phyloP scores from a whole-genome alignment of 2,888 invertebrate genomes.

The Ophraella communa region DNA sequence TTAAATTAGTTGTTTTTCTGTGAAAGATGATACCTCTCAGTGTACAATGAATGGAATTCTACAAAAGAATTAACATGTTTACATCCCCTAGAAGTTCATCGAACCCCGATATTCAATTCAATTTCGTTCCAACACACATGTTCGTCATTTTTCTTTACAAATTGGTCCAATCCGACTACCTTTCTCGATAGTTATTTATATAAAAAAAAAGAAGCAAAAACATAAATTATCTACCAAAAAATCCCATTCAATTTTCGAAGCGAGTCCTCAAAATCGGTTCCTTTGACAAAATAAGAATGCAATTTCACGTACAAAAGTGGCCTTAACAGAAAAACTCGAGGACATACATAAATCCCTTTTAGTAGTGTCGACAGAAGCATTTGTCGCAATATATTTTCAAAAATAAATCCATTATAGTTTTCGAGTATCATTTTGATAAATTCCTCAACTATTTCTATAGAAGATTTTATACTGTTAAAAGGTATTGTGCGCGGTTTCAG shows the following conservation, averaged over 20 bases:
- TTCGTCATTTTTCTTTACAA: conserved; percentile 19
- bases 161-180: conserved; percentile 11
- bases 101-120: neutral
- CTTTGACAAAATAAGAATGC: conserved; percentile 44
- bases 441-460: conserved; percentile 35
- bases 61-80: neutral
- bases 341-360: conserved; percentile 47
- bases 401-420: conserved; percentile 48
- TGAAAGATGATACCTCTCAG: too few relatives aligned
- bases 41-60: too few relatives aligned
- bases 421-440: conserved; percentile 52
- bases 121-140: conserved; percentile 13
- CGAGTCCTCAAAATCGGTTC: conserved; percentile 34
- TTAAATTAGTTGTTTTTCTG: too few relatives aligned
- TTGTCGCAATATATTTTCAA: conserved; percentile 48
- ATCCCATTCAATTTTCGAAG: conserved; percentile 31
- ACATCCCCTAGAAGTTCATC: conserved; percentile 1
- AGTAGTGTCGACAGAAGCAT: conserved; percentile 46
- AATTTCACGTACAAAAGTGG: conserved; percentile 47
- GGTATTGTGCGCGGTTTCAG: conserved; percentile 22
- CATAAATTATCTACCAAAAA: conserved; percentile 35
- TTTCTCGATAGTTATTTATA: conserved; percentile 23
- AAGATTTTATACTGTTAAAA: conserved; percentile 32
- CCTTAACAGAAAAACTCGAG: conserved; percentile 44
- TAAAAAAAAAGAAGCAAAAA: conserved; percentile 28